These are phyloP conservation scores for Bilobella aurantiaca DNA, from an alignment of 1,140 invertebrate genomes.

Conservation along the genomic window DNA sequence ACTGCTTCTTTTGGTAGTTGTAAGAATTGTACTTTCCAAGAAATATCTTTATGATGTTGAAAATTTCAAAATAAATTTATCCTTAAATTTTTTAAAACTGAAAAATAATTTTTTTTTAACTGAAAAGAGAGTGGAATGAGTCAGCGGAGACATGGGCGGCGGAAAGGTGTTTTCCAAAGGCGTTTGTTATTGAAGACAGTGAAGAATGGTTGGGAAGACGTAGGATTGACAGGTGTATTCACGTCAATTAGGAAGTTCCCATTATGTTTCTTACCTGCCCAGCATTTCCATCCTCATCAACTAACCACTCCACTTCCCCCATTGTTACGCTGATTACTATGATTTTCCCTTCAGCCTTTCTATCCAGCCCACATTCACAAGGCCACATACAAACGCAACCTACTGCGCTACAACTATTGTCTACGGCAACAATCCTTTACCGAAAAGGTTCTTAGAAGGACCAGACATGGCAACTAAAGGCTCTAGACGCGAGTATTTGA, in stretches of 20 bases:
- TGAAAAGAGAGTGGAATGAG: too few relatives aligned
- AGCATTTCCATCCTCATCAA: neutral
- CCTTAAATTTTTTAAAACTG: too few relatives aligned
- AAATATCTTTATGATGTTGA: too few relatives aligned
- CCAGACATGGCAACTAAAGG: too few relatives aligned
- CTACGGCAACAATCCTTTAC: too few relatives aligned
- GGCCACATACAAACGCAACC: neutral
- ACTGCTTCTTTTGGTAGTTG: too few relatives aligned
- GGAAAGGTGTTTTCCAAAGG: neutral
- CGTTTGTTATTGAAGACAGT: neutral
- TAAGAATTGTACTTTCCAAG: too few relatives aligned
- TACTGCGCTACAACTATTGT: neutral
- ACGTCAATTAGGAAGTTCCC: conserved; percentile 2
- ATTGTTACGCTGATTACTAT: conserved; percentile 1
- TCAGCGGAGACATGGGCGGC: too few relatives aligned
- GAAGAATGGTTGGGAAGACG: neutral
- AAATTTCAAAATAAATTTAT: too few relatives aligned
- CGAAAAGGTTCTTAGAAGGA: too few relatives aligned
- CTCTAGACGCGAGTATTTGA: too few relatives aligned
- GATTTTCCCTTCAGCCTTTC: neutral
- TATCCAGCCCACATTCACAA: neutral
- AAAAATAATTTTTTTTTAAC: too few relatives aligned
- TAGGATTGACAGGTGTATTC: neutral
- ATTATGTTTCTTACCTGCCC: neutral
- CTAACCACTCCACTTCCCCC: conserved; percentile 3